phyloP scores from a whole-genome alignment of 2,797 vertebrate genomes.

The Pygocentrus nattereri region DNA sequence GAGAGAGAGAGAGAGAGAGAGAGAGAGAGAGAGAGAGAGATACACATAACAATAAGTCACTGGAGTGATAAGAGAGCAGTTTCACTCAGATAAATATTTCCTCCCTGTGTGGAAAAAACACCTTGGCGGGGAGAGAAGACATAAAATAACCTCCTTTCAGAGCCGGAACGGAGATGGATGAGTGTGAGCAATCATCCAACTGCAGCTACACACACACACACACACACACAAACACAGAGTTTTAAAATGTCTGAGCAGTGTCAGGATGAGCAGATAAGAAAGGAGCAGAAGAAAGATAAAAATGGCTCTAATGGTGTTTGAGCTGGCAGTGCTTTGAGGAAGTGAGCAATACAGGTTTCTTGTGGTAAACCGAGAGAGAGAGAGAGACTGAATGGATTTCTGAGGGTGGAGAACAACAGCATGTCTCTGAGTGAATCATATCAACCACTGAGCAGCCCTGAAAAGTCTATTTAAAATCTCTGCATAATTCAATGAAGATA shows the following conservation, averaged over 20 bases:
- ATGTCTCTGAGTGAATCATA: no score
- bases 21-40: background rate
- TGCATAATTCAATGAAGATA: no score
- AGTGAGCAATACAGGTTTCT: background rate
- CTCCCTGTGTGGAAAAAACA: background rate
- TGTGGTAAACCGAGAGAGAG: background rate
- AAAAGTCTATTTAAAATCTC: no score
- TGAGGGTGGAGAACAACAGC: no score
- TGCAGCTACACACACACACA: conserved; percentile 22
- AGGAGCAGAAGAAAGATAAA: background rate
- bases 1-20: background rate
- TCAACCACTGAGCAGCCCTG: no score
- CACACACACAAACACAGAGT: conserved; percentile 21
- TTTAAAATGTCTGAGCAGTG: background rate
- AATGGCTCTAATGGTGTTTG: conserved; percentile 23
- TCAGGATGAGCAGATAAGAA: conserved; percentile 34
- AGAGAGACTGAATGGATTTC: no score
- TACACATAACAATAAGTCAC: background rate
- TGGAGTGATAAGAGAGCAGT: background rate
- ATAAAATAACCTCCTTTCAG: conserved; percentile 43
- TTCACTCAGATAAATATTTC: conserved; percentile 42
- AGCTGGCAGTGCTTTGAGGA: conserved; percentile 16
- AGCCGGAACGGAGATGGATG: conserved; percentile 28
- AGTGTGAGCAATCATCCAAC: conserved; percentile 24
- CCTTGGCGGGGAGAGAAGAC: conserved; percentile 21